Percentiles rank a stretch among this genome's conserved stretches.
These are phyloP conservation scores for Pseudochirops corinnae DNA, from an alignment of 2,797 vertebrate genomes.

Conservation along the genomic window DNA sequence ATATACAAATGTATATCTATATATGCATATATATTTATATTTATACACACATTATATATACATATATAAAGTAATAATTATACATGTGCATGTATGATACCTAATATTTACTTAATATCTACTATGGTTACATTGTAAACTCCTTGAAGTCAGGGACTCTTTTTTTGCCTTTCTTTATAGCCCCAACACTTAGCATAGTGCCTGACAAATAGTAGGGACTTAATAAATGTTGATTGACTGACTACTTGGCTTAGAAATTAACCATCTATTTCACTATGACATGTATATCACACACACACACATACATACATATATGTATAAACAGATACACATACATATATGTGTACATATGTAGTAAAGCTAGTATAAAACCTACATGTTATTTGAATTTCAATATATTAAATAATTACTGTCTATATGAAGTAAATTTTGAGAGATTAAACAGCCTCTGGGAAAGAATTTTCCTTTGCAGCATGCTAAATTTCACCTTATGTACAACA, in stretches of 20 bases:
- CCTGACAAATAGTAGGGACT: neutral
- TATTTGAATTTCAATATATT: neutral
- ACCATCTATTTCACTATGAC: neutral
- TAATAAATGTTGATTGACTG: neutral
- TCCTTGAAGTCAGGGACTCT: neutral
- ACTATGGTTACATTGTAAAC: neutral
- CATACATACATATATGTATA: too few relatives aligned
- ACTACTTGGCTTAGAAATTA: neutral
- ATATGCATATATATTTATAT: too few relatives aligned
- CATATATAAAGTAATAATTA: too few relatives aligned
- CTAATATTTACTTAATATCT: too few relatives aligned
- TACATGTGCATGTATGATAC: too few relatives aligned
- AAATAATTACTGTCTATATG: neutral
- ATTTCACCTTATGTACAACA: constrained; percentile 3
- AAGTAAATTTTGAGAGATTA: neutral
- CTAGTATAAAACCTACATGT: neutral
- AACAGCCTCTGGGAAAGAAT: neutral
- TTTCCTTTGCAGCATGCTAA: constrained; percentile 19
- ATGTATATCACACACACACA: neutral
- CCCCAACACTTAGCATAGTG: neutral
- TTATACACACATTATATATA: too few relatives aligned
- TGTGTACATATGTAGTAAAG: neutral
- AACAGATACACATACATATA: accelerated
- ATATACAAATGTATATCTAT: neutral
- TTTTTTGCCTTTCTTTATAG: neutral